These are phyloP conservation scores for Solenopsis fugax DNA, from an alignment of 1,140 invertebrate genomes.

Conservation along the genomic window DNA sequence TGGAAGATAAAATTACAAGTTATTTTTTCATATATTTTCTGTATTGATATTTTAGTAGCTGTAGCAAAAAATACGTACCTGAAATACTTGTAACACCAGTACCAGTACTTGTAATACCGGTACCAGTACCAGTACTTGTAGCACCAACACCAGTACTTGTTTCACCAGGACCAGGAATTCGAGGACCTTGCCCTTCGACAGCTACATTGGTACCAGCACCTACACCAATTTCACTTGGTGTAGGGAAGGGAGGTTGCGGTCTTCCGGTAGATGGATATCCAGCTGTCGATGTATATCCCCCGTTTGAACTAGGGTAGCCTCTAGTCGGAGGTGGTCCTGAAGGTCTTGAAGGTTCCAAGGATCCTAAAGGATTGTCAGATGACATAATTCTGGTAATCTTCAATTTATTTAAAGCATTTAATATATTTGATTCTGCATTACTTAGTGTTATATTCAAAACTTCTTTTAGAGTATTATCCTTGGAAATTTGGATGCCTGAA, in stretches of 20 bases:
- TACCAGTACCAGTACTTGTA: no score
- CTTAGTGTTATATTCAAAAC: background rate
- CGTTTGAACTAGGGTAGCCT: conserved; percentile 47
- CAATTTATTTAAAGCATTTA: background rate
- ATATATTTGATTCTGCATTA: background rate
- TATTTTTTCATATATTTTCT: background rate
- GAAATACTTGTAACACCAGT: background rate
- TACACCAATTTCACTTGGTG: conserved; percentile 17
- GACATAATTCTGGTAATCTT: background rate
- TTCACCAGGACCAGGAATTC: background rate
- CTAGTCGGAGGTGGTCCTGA: conserved; percentile 9
- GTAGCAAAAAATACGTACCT: background rate
- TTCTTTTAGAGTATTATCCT: background rate
- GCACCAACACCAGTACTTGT: no score
- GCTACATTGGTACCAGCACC: background rate
- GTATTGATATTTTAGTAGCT: background rate
- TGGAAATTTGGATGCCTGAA: background rate
- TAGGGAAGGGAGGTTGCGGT: conserved; percentile 65
- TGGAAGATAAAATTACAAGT: conserved; percentile 15
- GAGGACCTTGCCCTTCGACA: background rate
- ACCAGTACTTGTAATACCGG: no score
- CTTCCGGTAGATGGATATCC: conserved; percentile 57
- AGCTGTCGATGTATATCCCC: background rate
- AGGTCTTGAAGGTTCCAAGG: background rate
- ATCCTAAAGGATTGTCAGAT: background rate